Base-by-base conservation (phyloP, 2,113 vertebrate species). In the Centrocercus urophasianus region DNA sequence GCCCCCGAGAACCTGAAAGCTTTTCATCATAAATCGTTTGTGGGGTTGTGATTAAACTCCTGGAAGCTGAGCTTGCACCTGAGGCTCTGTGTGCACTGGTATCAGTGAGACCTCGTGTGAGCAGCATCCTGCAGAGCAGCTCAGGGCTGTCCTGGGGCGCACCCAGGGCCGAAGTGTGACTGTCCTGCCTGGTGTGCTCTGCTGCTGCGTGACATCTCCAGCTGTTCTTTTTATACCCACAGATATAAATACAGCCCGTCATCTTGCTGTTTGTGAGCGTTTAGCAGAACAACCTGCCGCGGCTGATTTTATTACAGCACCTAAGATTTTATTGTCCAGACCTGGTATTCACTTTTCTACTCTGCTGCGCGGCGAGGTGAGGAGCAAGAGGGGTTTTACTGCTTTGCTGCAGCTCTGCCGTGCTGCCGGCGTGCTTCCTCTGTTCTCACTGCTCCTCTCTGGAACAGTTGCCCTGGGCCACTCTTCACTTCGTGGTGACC, bases 291-390 rank as follows among this genome's bases (percentile, higher is more conserved):
- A 94, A 32, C 82, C 82, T 76, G 74, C n/a, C 0, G 5, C 19
- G 21, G 63, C 8, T 83, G 87, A 36, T 66, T 83, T 82, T 79
- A 69, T 69, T 87, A 8, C 4, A 22, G 60, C 57, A 85, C 45
- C 87, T 73, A 36, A 59, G 63, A 54, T 89, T 70, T 85, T 48
- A 54, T 66, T 90, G 79, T 61, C 42, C 72, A 54, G 64, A 74
- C 50, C 42, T 1, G 4, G 28, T 77, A 11, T 42, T 79, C 21
- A 11, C 63, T 92, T n/a, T 59, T n/a, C 30, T 7, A 2, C 43
- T 19, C 48, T 42, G 40, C 59, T 66, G 64, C 2, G 1, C 1
- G 1, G n/a, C 36, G 28, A 65, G 43, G 27, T 40, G 78, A 79
- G 74, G 36, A 71, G 45, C 63, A 79, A 28, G 78, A 79, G 24